Percentiles rank a stretch among this genome's conserved stretches.
These are phyloP conservation scores for Aleiodes sp. DNA, from an alignment of 1,140 invertebrate genomes.

Conservation along the genomic window DNA sequence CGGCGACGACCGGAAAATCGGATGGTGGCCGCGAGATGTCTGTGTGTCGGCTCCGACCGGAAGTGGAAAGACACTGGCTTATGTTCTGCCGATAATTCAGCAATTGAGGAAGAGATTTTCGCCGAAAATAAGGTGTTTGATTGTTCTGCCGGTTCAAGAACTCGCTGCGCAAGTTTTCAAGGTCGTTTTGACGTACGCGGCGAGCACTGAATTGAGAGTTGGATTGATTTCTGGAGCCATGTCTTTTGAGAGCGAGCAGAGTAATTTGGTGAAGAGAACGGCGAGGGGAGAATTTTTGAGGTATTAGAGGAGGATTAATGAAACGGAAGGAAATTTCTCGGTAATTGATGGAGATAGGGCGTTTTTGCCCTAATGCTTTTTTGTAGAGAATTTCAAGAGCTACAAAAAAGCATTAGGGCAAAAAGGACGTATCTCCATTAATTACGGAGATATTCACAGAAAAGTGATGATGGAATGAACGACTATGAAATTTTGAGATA, in stretches of 20 bases:
- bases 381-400: too few species aligned
- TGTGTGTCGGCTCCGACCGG: constrained; percentile 98
- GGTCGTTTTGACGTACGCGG: constrained; percentile 81
- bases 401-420: too few species aligned
- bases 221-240: constrained; percentile 78
- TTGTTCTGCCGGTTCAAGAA: constrained; percentile 92
- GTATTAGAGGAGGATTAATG: not conserved
- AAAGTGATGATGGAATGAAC: too few species aligned
- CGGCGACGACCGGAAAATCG: constrained; percentile 67
- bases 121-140: constrained; percentile 79
- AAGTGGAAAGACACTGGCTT: constrained; percentile 96
- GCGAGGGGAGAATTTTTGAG: not conserved
- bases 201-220: constrained; percentile 78
- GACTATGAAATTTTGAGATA: too few species aligned
- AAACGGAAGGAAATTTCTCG: not conserved
- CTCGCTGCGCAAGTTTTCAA: constrained; percentile 88
- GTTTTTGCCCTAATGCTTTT: too few species aligned
- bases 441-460: too few species aligned
- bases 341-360: too few species aligned
- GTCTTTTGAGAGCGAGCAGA: constrained; percentile 80
- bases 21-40: constrained; percentile 83
- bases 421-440: too few species aligned
- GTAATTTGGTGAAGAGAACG: constrained; percentile 73
- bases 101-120: constrained; percentile 60
- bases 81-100: constrained; percentile 92